Evolutionary conservation across 2,113 vertebrate genomes (phyloP), one percentile per base, ranked within the genome.

Genomic region (Ariopsis seemanni): DNA sequence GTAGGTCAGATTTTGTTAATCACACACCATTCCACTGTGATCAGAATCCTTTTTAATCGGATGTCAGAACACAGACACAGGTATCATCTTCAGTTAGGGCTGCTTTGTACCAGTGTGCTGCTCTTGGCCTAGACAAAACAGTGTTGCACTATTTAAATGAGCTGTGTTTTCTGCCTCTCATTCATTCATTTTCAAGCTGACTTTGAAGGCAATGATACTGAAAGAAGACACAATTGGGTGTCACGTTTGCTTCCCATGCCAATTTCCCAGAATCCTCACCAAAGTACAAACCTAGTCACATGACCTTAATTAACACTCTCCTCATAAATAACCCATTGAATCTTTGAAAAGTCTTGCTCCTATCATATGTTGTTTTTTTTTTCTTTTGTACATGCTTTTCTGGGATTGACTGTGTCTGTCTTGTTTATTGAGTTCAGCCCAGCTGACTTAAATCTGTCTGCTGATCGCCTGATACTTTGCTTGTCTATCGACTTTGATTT

Each of bases 401-500:
- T 14, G 22, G 48, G 55, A 79, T 79, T 79, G 53, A 80, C 11
- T 9, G 0, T 58, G 78, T 30, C 78, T 34, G 53, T 34, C 58
- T 30, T 80, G 17, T 58, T 58, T 80, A 80, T 30, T 80, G 78
- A 80, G 78, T 58, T 79, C n/a, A 8, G 52, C 25, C 75, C 52
- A 79, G 25, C 52, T 58, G 78, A 57, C 78, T 80, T 58, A 80
- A 9, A 80, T 57, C 78, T 58, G n/a, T 80, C 78, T 60, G 27
- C 55, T 81, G 79, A 81, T 81, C 57, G 18, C 27, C 57, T 81
- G 55, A 81, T 81, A 22, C 79, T 60, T 81, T 10, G 53, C 55
- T 30, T 81, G 55, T 81, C 79, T 58, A 60, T 81, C 9, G 57
- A 81, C 55, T 60, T 81, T 81, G 79, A 81, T 81, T 81, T 81